Evolutionary conservation across 1,140 invertebrate species (phyloP), one percentile per base, ranked within the genome.

Genomic region (Eulimnadia texana): DNA sequence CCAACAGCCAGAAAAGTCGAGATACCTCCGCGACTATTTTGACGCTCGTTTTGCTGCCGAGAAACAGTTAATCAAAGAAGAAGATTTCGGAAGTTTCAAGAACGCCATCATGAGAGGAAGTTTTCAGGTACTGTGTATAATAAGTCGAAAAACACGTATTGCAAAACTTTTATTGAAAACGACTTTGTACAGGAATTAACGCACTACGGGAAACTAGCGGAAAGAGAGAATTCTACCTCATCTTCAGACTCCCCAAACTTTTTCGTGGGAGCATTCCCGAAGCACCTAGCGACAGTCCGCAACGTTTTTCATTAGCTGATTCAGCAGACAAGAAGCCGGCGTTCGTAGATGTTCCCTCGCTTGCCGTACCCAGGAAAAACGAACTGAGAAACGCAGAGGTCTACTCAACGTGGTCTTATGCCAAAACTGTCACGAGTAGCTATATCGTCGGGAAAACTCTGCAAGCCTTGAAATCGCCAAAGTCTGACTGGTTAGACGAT

Each of bases 401-500:
- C n/a, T n/a, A n/a, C n/a, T n/a, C n/a, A n/a, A n/a, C n/a, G n/a
- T n/a, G n/a, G n/a, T n/a, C n/a, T n/a, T n/a, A n/a, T n/a, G n/a
- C n/a, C n/a, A n/a, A n/a, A n/a, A n/a, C n/a, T n/a, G n/a, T n/a
- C n/a, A n/a, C n/a, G n/a, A n/a, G 19, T 20, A 27, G 33, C 10
- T 57, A 57, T 20, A 27, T 23, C 27, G 55, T 27, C 25, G 55
- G 55, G 22, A 11, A 27, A 23, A 42, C 60, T 19, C 51, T 61
- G 11, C 51, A 61, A 51, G 49, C 60, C 33, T 29, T 24, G 2
- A 28, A 61, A 27, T 27, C 55, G 6, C 27, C 24, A 3, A 27
- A 57, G 11, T 16, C 16, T 3, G 28, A 67, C 3, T 69, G 70
- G 51, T 62, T 76, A 10, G 53, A 57, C 33, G 47, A 64, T 11